Percentiles rank a stretch among this genome's conserved stretches.
Conservation (phyloP, 2,113 vertebrate genomes). For the Rafetus swinhoei region DNA sequence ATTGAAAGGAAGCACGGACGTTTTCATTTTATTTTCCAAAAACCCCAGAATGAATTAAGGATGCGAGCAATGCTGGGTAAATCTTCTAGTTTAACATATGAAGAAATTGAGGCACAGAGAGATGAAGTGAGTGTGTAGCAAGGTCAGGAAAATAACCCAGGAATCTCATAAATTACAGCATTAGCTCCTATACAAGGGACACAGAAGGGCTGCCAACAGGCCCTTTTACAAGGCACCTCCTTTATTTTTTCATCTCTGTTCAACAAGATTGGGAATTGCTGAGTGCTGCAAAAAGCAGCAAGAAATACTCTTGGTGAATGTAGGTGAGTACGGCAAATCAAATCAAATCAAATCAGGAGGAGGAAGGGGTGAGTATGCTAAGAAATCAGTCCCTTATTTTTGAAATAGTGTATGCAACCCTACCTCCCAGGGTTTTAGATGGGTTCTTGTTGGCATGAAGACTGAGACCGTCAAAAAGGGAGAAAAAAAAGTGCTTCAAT, state of each 20-base stretch:
- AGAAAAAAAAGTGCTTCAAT: not conserved
- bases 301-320: not conserved
- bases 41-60: too few relatives aligned
- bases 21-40: too few relatives aligned
- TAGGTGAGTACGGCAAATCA: not conserved
- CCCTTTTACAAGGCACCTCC: not conserved
- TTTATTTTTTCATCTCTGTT: not conserved
- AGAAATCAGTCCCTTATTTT: not conserved
- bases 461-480: not conserved
- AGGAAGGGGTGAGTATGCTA: not conserved
- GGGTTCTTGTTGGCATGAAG: conserved; percentile 15
- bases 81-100: conserved; percentile 13
- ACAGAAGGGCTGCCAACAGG: not conserved
- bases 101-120: conserved; percentile 36
- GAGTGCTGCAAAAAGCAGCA: not conserved
- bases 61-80: too few relatives aligned
- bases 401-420: not conserved
- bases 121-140: not conserved
- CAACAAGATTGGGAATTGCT: not conserved
- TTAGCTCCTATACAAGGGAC: conserved; percentile 1
- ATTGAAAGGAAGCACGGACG: too few relatives aligned
- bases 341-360: not conserved
- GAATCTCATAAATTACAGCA: conserved; percentile 26
- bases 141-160: not conserved
- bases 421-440: not conserved